Evolutionary conservation across 2,113 vertebrate genomes (phyloP), one percentile per base, ranked within the genome.

Genomic region (Orthonyx spaldingii): DNA sequence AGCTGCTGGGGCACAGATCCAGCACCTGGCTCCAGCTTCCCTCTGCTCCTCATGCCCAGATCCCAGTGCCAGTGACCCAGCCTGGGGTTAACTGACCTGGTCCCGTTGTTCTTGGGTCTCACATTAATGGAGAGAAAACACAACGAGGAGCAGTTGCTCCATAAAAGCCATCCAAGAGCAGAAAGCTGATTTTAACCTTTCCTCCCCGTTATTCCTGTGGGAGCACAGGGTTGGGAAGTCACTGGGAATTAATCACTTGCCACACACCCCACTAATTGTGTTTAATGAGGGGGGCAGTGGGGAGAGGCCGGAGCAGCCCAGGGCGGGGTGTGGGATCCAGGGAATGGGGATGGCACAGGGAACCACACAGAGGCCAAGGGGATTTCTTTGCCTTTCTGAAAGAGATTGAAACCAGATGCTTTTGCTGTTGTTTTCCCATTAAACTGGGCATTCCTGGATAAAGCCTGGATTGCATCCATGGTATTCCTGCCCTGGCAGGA

Each of bases 41-140:
- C 41, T 39, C 46, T 16, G 50, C 9, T 23, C 30, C 28, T 17
- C 33, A 2, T 0, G 0, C n/a, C n/a, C n/a, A n/a, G 37, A 46
- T 12, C 37, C 65, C 72, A 35, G 44, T 5, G 64, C 16, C 33
- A 22, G 50, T 4, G 52, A 4, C 81, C 1, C 52, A 6, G 4
- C 3, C 37, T 3, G 26, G 60, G 19, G 53, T 6, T 6, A 0
- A 24, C 30, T 12, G 8, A 49, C 26, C 57, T 8, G n/a, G 1
- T 9, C 17, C 49, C 3, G 11, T 6, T 83, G 37, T 10, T 9
- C 13, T 3, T 24, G 22, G 52, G 13, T 46, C 65, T 68, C 13
- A 7, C 47, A 11, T 16, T 8, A 46, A 35, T 0, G 11, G n/a
- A 16, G 56, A 64, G 37, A 13, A 65, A 91, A 28, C 55, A 27